phyloP scores from a whole-genome alignment of 2,113 vertebrate species.

The Myrmecophaga tridactyla region DNA sequence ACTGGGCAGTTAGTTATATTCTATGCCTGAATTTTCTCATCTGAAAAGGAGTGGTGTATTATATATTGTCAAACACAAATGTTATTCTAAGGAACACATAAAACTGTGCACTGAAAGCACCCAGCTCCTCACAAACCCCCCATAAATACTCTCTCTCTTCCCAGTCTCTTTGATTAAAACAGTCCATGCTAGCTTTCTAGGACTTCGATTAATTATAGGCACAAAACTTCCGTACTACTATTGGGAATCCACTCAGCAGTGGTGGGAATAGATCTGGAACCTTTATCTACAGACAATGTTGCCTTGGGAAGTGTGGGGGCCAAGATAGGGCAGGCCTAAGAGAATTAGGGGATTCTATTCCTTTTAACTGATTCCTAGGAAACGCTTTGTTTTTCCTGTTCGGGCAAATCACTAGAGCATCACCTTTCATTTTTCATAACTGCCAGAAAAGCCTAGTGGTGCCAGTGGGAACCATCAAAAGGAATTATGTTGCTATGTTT shows the following conservation, averaged over 20 bases:
- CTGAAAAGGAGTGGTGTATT: not conserved
- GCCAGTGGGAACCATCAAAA: not conserved
- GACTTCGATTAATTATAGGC: not conserved
- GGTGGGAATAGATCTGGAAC: not conserved
- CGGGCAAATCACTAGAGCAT: not conserved
- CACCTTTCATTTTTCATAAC: slow-evolving; percentile 63
- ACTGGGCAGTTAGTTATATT: not conserved
- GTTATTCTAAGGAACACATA: not conserved
- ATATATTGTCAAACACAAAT: not conserved
- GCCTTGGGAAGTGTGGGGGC: not conserved
- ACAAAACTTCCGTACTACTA: not conserved
- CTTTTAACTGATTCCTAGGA: not conserved
- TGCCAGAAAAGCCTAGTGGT: slow-evolving; percentile 52
- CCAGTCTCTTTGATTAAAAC: not conserved
- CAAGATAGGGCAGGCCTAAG: not conserved
- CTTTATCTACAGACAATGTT: not conserved
- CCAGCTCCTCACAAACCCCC: not conserved
- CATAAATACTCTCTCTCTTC: not conserved
- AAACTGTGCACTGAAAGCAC: not conserved
- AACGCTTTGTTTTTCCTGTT: not conserved
- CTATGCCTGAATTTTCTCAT: not conserved
- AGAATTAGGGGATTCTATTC: not conserved
- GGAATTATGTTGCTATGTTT: slow-evolving; percentile 68
- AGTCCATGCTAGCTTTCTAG: not conserved
- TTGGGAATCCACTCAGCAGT: fast-evolving